phyloP scores from a whole-genome alignment of 2,888 invertebrate species.

The Lumbricus terrestris region DNA sequence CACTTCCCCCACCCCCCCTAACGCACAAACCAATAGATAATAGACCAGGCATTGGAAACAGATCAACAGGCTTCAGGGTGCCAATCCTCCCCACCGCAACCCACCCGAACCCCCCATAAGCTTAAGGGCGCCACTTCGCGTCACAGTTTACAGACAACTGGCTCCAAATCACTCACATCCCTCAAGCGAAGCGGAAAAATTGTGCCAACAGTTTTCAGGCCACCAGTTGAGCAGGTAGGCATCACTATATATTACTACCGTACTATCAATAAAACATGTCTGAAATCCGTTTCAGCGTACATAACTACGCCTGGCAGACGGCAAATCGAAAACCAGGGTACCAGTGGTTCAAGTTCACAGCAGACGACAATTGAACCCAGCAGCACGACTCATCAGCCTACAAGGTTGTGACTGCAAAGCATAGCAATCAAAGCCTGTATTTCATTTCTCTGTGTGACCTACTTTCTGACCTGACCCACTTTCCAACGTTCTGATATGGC shows the following conservation, averaged over 20 bases:
- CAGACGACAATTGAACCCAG: background rate
- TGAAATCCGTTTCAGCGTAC: background rate
- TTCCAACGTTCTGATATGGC: too few species aligned
- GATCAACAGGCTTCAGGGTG: background rate
- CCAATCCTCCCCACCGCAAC: too few species aligned
- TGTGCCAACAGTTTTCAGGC: background rate
- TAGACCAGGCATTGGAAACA: background rate
- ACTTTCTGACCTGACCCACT: background rate
- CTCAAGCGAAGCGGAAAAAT: background rate
- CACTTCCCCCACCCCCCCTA: too few species aligned
- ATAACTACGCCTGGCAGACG: background rate
- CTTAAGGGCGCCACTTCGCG: background rate
- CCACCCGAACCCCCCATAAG: too few species aligned
- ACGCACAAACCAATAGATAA: background rate
- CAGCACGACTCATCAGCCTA: background rate
- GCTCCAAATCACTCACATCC: background rate
- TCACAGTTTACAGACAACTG: background rate
- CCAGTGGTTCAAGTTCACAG: background rate
- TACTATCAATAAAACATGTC: background rate
- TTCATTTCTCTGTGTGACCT: background rate
- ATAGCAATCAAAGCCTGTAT: background rate
- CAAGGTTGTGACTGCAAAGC: background rate
- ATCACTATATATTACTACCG: too few species aligned
- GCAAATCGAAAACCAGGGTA: background rate
- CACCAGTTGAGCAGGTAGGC: background rate